phyloP scores from a whole-genome alignment of 2,113 vertebrate species.

The Prinia subflava region DNA sequence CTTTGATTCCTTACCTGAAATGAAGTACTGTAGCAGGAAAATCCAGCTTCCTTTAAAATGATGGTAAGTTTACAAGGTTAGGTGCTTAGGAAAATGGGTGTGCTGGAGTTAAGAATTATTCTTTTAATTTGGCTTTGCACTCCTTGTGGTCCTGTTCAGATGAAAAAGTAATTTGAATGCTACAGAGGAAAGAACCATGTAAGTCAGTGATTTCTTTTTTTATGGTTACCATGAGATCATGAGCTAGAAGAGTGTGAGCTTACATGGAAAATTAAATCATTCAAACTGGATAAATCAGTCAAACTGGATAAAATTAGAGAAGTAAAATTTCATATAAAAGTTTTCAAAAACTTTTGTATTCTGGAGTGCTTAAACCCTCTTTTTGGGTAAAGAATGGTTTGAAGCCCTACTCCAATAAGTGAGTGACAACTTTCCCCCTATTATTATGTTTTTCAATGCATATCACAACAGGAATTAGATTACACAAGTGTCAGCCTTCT shows the following conservation, averaged over 20 bases:
- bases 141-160: neutral
- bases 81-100: rapidly evolving
- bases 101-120: neutral
- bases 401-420: neutral
- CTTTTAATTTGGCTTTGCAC: neutral
- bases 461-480: neutral
- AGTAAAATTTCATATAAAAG: neutral
- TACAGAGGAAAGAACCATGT: neutral
- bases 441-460: neutral
- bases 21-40: neutral
- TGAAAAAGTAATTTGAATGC: neutral
- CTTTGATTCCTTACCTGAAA: neutral
- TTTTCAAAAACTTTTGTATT: neutral
- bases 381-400: neutral
- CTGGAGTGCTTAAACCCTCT: neutral
- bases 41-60: neutral
- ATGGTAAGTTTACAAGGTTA: neutral
- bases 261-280: neutral
- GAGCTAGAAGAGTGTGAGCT: neutral
- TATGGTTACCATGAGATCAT: neutral
- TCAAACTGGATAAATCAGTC: too few relatives aligned
- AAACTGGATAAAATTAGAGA: neutral
- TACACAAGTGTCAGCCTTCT: neutral
- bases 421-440: neutral
- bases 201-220: neutral